Percentiles rank a stretch among this genome's conserved stretches.
Conservation (phyloP, 2,113 vertebrate genomes). For the Epinephelus moara region DNA sequence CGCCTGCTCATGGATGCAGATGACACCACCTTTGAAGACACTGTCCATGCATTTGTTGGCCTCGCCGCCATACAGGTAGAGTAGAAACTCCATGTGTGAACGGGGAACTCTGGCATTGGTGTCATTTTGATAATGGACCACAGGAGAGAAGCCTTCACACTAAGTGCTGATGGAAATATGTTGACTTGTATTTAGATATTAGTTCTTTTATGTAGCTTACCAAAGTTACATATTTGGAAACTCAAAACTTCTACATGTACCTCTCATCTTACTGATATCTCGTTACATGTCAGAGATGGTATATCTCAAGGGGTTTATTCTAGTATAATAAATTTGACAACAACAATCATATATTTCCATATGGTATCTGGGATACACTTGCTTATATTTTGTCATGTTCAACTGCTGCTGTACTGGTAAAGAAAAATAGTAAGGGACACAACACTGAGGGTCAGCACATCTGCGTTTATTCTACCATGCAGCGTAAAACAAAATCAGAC, state of each 20-base stretch:
- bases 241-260: neutral
- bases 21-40: constrained; percentile 91
- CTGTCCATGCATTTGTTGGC: constrained; percentile 90
- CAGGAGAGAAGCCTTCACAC: no score
- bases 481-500: neutral
- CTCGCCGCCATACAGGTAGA: constrained; percentile 95
- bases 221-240: neutral
- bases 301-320: neutral
- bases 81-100: neutral
- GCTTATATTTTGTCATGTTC: neutral
- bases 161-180: neutral
- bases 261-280: neutral
- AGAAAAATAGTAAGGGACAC: neutral
- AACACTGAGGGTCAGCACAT: no score
- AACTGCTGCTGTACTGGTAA: neutral
- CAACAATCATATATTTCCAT: neutral
- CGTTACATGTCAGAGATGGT: neutral
- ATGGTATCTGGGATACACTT: neutral
- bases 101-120: neutral
- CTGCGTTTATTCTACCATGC: no score
- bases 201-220: neutral
- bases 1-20: constrained; percentile 88
- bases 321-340: neutral
- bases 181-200: neutral
- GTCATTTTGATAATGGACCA: neutral